phyloP scores from a whole-genome alignment of 2,797 vertebrate species.

The Urocyon cinereoargenteus region DNA sequence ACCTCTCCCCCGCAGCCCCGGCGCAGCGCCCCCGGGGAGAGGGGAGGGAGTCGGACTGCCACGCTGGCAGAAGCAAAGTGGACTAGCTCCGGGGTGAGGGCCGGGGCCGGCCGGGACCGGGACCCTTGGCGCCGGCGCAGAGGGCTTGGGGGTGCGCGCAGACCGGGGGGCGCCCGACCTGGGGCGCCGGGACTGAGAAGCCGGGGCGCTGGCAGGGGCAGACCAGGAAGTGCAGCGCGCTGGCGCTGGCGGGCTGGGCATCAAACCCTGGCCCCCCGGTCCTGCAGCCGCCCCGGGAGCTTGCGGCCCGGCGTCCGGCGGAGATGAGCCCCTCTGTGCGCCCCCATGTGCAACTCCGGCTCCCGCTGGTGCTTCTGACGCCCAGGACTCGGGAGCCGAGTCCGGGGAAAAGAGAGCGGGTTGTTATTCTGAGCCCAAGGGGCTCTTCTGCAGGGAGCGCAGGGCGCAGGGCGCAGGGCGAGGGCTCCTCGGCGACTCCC shows the following conservation, averaged over 20 bases:
- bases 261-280: neutral
- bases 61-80: constrained; percentile 76
- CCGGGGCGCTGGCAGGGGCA: neutral
- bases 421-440: neutral
- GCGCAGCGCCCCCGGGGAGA: neutral
- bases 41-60: constrained; percentile 68
- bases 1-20: neutral
- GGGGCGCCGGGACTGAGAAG: neutral
- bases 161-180: neutral
- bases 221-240: constrained; percentile 50
- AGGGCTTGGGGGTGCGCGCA: neutral
- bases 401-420: neutral
- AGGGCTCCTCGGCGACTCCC: neutral
- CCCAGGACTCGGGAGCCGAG: neutral
- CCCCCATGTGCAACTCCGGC: neutral
- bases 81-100: neutral
- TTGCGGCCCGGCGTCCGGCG: neutral
- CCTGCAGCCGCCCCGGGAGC: neutral
- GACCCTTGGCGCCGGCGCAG: neutral
- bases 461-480: neutral
- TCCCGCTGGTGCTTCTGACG: neutral
- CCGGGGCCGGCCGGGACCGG: neutral
- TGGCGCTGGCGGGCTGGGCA: neutral
- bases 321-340: neutral
- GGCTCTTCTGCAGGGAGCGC: neutral